Conservation (phyloP, 2,113 vertebrate genomes). For the Gracilinanus agilis region DNA sequence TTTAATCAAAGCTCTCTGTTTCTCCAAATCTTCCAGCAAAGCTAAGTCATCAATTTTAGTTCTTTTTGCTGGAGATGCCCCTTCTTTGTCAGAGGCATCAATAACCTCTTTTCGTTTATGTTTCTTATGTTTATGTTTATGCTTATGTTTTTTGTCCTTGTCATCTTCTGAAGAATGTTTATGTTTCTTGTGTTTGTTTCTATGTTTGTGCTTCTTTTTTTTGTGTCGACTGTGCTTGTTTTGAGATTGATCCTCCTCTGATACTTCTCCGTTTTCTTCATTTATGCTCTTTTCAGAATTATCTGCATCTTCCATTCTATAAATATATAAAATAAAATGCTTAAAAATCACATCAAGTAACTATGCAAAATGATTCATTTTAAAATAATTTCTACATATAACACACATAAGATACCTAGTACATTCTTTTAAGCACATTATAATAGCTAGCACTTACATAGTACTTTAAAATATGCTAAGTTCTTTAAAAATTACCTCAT, state of each 20-base stretch:
- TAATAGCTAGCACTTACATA: neutral
- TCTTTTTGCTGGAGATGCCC: conserved; percentile 91
- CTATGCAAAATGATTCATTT: conserved; percentile 16
- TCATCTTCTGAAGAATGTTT: conserved; percentile 96
- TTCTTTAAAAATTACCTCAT: neutral
- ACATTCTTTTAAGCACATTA: neutral
- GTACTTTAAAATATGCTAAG: neutral
- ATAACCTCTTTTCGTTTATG: conserved; percentile 94
- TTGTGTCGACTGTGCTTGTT: conserved; percentile 96
- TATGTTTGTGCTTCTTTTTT: conserved; percentile 99
- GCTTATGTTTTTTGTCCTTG: conserved; percentile 96
- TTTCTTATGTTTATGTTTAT: conserved; percentile 98
- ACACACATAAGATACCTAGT: conserved; percentile 1
- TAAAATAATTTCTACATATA: conserved; percentile 19
- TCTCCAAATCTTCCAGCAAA: conserved; percentile 97
- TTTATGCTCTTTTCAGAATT: conserved; percentile 92
- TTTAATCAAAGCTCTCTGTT: conserved; percentile 98
- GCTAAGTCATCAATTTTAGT: conserved; percentile 97
- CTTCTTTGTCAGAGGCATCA: conserved; percentile 87
- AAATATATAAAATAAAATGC: conserved; percentile 60
- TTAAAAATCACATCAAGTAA: conserved; percentile 57
- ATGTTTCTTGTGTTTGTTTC: conserved; percentile 99
- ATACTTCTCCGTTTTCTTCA: conserved; percentile 96
- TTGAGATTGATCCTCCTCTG: conserved; percentile 91
- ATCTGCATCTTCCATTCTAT: conserved; percentile 92